Conservation (phyloP, 2,797 vertebrate species). For the Sylvilagus floridanus region DNA sequence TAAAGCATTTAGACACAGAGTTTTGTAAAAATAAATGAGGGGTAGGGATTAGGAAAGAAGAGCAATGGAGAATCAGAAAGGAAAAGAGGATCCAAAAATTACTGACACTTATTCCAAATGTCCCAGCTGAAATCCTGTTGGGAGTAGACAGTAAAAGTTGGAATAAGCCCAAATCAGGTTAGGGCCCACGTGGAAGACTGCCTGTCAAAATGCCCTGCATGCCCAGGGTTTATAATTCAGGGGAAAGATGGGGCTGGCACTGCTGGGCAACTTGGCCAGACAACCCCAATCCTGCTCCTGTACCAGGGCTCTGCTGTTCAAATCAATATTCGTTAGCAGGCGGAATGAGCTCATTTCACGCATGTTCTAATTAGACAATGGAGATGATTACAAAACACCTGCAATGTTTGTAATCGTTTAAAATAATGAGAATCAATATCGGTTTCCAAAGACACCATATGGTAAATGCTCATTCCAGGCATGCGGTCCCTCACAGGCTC, state of each 20-base stretch:
- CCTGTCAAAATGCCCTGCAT: conserved; percentile 37
- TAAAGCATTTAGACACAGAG: neutral
- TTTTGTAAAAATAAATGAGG: conserved; percentile 14
- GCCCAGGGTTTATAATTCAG: conserved; percentile 63
- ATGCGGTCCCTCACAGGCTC: conserved; percentile 84
- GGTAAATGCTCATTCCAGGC: conserved; percentile 86
- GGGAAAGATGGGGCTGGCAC: conserved; percentile 41
- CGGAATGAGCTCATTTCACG: conserved; percentile 85
- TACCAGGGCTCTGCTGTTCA: conserved; percentile 80
- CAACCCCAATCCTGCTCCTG: conserved; percentile 69
- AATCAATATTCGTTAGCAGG: conserved; percentile 88
- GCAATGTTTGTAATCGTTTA: conserved; percentile 88
- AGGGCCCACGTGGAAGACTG: neutral
- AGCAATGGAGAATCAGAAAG: neutral
- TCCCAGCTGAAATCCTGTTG: neutral
- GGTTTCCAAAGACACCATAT: conserved; percentile 89
- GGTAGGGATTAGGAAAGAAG: neutral
- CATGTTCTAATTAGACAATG: conserved; percentile 89
- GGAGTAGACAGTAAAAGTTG: neutral
- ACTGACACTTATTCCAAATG: neutral
- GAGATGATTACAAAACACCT: conserved; percentile 90
- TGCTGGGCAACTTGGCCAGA: conserved; percentile 66
- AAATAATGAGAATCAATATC: conserved; percentile 92
- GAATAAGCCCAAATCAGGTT: neutral
- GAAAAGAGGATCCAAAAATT: conserved; percentile 52